Conservation (phyloP, 2,888 invertebrate species). For the Macrophya alboannulata region DNA sequence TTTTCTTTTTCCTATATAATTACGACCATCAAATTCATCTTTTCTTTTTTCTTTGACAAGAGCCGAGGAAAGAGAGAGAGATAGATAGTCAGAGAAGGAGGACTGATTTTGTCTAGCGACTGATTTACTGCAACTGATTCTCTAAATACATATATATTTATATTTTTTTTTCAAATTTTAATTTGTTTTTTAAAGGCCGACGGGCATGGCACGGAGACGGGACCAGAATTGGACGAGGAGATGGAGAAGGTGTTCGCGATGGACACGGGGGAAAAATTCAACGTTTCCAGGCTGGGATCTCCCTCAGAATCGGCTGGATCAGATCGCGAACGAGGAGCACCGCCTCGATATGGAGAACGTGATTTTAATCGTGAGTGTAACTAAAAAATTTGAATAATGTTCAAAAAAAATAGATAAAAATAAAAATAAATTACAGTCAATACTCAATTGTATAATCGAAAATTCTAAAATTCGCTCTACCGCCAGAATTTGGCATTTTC, state of each 20-base stretch:
- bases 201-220: slow-evolving; percentile 84
- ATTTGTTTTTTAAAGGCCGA: slow-evolving; percentile 77
- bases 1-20: not conserved
- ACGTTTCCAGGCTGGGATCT: slow-evolving; percentile 82
- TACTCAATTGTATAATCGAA: not conserved
- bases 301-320: slow-evolving; percentile 76
- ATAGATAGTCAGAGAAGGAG: not conserved
- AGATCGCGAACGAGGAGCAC: slow-evolving; percentile 76
- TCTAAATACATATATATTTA: not conserved
- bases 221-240: slow-evolving; percentile 91
- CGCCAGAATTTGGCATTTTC: not conserved
- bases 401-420: not conserved
- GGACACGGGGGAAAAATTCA: slow-evolving; percentile 83
- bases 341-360: slow-evolving; percentile 77
- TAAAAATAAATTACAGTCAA: not conserved
- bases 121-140: not conserved
- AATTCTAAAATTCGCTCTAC: not conserved
- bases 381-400: not conserved
- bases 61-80: not conserved
- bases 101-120: not conserved
- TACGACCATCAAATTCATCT: not conserved
- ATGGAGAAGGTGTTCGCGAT: slow-evolving; percentile 94
- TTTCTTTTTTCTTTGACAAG: not conserved
- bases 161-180: not conserved
- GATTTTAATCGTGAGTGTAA: slow-evolving; percentile 76